Base-by-base conservation (phyloP, 2,113 vertebrate genomes). In the Clarias magur region DNA sequence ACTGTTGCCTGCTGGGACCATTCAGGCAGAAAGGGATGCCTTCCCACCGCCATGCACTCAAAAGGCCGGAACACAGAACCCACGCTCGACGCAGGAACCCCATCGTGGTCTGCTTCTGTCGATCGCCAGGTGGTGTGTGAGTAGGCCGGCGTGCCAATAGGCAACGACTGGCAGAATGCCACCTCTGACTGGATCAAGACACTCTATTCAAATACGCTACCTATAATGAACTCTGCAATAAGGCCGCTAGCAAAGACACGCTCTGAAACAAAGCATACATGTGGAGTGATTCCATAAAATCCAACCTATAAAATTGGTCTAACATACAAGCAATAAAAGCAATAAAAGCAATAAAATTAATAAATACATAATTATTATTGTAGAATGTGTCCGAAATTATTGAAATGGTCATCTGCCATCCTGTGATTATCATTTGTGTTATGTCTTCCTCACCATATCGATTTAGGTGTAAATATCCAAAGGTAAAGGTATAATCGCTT, bases 1-100 rank as follows among this genome's bases (percentile, higher is more conserved):
- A 87, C 78, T 85, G 88, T 86, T 86, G 78, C 91, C 90, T 90
- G 87, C 89, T 88, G 89, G 82, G 89, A 79, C 88, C 80, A 86
- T 88, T 91, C 88, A 90, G 85, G 86, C 89, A 84, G 73, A 87
- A 88, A 81, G 87, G 82, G 87, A 88, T 84, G 88, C 85, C 83
- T 91, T 87, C 72, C 82, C 85, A 78, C 86, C 25, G 56, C 76
- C 80, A 83, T 80, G 68, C 88, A 87, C 63, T 81, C 67, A 88
- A 88, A 89, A 86, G 72, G 88, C 76, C 86, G 38, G 82, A 85
- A 83, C 85, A 89, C 82, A 76, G 86, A 80, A 76, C 62, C 81
- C 84, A 85, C 57, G 53, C 76, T 80, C 19, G 30, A 79, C 5
- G 73, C 80, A 54, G 85, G 54, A 76, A 83, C 80, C 80, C 80